phyloP scores from a whole-genome alignment of 2,797 vertebrate genomes.

The Loriculus beryllinus region DNA sequence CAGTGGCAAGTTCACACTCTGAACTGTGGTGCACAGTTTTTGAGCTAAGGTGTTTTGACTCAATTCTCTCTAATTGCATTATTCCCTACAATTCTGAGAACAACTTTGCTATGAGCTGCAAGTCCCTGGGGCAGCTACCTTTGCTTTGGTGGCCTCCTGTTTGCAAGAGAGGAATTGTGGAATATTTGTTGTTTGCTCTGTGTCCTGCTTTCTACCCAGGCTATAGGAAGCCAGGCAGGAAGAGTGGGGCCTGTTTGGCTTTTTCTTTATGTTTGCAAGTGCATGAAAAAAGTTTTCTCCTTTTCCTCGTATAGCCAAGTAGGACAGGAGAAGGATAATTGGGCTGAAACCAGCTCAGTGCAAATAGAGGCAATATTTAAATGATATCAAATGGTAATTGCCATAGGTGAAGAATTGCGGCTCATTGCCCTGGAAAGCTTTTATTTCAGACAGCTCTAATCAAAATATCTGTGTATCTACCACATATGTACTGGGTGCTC shows the following conservation, averaged over 20 bases:
- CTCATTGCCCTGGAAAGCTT: not conserved
- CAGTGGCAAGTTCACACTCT: not conserved
- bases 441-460: not conserved
- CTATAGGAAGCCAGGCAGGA: not conserved
- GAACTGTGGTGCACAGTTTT: not conserved
- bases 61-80: not conserved
- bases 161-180: not conserved
- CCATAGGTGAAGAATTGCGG: not conserved
- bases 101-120: not conserved
- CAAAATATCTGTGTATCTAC: not conserved
- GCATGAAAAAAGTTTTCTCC: not conserved
- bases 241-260: not conserved
- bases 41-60: not conserved
- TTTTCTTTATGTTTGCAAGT: not conserved
- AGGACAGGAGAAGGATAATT: not conserved
- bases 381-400: not conserved
- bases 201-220: not conserved
- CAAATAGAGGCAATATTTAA: not conserved
- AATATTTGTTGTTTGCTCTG: not conserved
- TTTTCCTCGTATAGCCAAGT: not conserved
- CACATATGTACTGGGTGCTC: not conserved
- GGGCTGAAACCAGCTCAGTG: not conserved
- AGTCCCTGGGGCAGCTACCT: not conserved
- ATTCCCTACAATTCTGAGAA: not conserved
- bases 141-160: not conserved